Conservation (phyloP, 1,140 invertebrate genomes). For the Cydia pomonella region DNA sequence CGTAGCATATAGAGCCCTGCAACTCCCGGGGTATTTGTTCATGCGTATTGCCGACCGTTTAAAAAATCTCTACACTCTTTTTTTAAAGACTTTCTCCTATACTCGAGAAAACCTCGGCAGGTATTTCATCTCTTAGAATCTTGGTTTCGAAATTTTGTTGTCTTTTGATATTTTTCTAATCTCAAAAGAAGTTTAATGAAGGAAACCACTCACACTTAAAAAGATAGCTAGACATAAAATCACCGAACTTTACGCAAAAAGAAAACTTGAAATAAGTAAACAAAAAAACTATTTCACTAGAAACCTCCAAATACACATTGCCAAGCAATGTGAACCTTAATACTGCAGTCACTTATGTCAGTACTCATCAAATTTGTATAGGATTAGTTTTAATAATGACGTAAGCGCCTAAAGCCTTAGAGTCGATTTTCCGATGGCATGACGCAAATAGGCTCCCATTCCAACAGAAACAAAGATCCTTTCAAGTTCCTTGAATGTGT, state of each 20-base stretch:
- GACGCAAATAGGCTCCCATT: not conserved
- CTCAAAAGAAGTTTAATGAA: too few relatives aligned
- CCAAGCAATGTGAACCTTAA: not conserved
- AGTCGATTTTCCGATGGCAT: not conserved
- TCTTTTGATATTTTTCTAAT: too few relatives aligned
- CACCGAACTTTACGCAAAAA: not conserved
- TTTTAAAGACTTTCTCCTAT: too few relatives aligned
- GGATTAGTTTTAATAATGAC: not conserved
- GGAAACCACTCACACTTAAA: too few relatives aligned
- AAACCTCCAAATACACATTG: not conserved
- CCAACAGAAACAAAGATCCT: slow-evolving; percentile 7
- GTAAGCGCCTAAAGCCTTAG: not conserved
- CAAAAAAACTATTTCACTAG: not conserved
- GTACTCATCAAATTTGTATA: not conserved
- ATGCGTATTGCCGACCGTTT: too few relatives aligned
- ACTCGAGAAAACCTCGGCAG: too few relatives aligned
- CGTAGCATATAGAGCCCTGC: too few relatives aligned
- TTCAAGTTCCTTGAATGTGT: slow-evolving; percentile 6
- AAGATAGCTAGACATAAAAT: not conserved
- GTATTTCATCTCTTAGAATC: too few relatives aligned
- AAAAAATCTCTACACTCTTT: too few relatives aligned
- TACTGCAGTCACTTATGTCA: not conserved
- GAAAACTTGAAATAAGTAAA: slow-evolving; percentile 6
- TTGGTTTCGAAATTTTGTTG: too few relatives aligned
- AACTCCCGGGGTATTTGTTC: too few relatives aligned